Evolutionary conservation across 2,797 vertebrate species (phyloP), one percentile per base, ranked within the genome.

Genomic region (Gymnothorax javanicus): DNA sequence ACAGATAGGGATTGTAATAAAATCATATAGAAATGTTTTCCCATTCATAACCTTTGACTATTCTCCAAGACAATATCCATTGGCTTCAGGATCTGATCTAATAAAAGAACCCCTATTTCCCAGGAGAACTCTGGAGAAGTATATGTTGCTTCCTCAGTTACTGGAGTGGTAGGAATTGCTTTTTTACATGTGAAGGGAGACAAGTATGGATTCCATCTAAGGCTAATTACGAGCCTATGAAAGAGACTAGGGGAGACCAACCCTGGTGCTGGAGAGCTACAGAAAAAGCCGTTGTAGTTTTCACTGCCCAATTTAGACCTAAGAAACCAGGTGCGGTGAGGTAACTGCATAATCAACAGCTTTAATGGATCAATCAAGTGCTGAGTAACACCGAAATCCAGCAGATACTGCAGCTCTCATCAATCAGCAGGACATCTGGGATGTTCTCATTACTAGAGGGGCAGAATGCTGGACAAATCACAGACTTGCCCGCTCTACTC

Each of bases 21-120:
- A 54, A 54, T 54, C 52, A 56, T 25, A 81, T 56, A 81, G 50
- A 33, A 43, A 43, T 79, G 75, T 20, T 84, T 85, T 73, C 73
- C 52, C 54, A 69, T 57, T 85, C 67, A 73, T 73, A 85, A 58
- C 52, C 64, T 85, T 56, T 75, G 20, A 8, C 33, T 52, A 69
- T 43, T 50, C 43, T 64, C 8, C 64, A 50, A 56, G 67, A 73
- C 43, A 73, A 85, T 58, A 73, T 58, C 25, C 84, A 67, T 52
- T 52, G 67, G 64, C 84, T 50, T 67, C 67, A 73, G 64, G 54
- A 85, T 85, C 67, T 73, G 43, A 85, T 73, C 69, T 71, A 64
- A 85, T 69, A 73, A 57, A 69, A 57, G 43, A 85, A 73, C 27
- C 64, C 52, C 56, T 85, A 85, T 85, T 85, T 85, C 84, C 84